Conservation (phyloP, 2,888 invertebrate genomes). For the Phlogophora meticulosa region DNA sequence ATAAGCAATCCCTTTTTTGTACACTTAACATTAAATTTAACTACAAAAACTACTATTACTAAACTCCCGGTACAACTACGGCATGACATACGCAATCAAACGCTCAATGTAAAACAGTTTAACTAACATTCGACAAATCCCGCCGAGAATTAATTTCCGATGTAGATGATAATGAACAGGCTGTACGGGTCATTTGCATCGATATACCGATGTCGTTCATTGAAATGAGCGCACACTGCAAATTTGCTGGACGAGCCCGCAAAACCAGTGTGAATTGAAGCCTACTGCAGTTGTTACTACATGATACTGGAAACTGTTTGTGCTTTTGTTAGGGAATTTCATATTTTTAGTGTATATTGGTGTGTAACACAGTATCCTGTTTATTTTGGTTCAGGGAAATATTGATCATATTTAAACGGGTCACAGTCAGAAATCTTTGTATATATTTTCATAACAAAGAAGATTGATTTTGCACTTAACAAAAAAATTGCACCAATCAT, state of each 20-base stretch:
- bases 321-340: conserved; percentile 19
- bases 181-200: conserved; percentile 78
- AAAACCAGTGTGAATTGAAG: conserved; percentile 57
- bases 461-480: background rate
- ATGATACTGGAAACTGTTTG: conserved; percentile 35
- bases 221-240: conserved; percentile 76
- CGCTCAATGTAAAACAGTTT: conserved; percentile 74
- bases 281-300: conserved; percentile 42
- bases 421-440: background rate
- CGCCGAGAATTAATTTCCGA: conserved; percentile 84
- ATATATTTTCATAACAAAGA: background rate
- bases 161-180: conserved; percentile 82
- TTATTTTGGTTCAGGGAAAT: background rate
- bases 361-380: background rate
- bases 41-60: background rate
- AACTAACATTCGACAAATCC: conserved; percentile 72
- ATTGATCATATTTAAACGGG: no score
- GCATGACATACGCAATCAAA: conserved; percentile 67
- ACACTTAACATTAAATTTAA: background rate
- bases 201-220: conserved; percentile 79
- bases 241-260: conserved; percentile 74
- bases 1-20: background rate
- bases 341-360: conserved; percentile 25
- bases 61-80: background rate
- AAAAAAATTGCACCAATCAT: conserved; percentile 7